A percentile compares a stretch with the other conserved stretches of the same genome.
These are phyloP conservation scores for Thereva nobilitata DNA, from an alignment of 2,888 invertebrate species.

Conservation along the genomic window DNA sequence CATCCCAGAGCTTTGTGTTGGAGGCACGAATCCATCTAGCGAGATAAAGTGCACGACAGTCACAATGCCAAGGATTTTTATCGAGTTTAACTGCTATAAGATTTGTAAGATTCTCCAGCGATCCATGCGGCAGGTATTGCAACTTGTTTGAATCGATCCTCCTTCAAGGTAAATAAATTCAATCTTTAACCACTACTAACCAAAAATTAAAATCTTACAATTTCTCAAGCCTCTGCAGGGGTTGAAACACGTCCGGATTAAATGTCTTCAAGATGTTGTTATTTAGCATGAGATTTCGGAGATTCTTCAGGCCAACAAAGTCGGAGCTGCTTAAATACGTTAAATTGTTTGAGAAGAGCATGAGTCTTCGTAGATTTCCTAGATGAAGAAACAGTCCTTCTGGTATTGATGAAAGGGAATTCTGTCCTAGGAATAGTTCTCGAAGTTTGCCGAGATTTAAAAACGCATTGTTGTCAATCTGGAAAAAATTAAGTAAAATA, in stretches of 20 bases:
- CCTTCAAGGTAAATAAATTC: slow-evolving; percentile 54
- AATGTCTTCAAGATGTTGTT: slow-evolving; percentile 63
- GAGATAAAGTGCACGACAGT: slow-evolving; percentile 68
- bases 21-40: slow-evolving; percentile 63
- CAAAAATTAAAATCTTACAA: slow-evolving; percentile 55
- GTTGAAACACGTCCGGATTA: slow-evolving; percentile 57
- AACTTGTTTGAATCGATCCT: slow-evolving; percentile 67
- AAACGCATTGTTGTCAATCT: slow-evolving; percentile 59
- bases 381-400: slow-evolving; percentile 59
- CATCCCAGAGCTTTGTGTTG: slow-evolving; percentile 60
- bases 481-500: background rate
- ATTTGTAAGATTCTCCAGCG: slow-evolving; percentile 62
- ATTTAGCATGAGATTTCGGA: slow-evolving; percentile 64
- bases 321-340: slow-evolving; percentile 58
- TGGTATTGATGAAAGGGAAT: slow-evolving; percentile 60
- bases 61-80: slow-evolving; percentile 69
- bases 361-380: slow-evolving; percentile 59
- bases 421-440: slow-evolving; percentile 63
- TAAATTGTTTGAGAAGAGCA: slow-evolving; percentile 62
- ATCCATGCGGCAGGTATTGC: slow-evolving; percentile 64
- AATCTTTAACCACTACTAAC: background rate
- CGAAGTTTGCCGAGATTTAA: slow-evolving; percentile 57
- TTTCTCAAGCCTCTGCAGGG: slow-evolving; percentile 58
- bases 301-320: slow-evolving; percentile 59
- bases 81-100: slow-evolving; percentile 65